phyloP scores from a whole-genome alignment of 2,888 invertebrate genomes.

The Tenthredo notha region DNA sequence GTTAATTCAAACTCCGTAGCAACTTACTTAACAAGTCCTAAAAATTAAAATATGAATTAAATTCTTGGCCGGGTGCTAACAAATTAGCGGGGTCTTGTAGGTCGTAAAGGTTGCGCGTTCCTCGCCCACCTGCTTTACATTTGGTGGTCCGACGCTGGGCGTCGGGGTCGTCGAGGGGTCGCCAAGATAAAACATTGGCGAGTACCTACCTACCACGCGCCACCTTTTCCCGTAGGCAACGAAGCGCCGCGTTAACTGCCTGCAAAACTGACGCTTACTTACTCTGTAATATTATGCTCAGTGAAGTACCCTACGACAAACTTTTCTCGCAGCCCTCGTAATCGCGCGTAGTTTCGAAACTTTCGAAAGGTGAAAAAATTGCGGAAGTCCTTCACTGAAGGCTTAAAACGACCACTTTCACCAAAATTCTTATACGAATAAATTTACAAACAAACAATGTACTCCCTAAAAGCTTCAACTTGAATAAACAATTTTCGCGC shows the following conservation, averaged over 20 bases:
- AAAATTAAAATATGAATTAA: conserved; percentile 53
- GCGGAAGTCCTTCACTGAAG: neutral
- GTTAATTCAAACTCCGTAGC: conserved; percentile 51
- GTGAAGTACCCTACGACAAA: conserved; percentile 41
- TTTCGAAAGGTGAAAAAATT: conserved; percentile 19
- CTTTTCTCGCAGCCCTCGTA: conserved; percentile 27
- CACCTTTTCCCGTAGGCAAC: conserved; percentile 36
- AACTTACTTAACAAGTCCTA: conserved; percentile 53
- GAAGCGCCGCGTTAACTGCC: conserved; percentile 47
- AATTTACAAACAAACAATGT: neutral
- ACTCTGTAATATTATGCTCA: conserved; percentile 50
- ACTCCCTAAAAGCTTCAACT: neutral
- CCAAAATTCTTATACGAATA: neutral
- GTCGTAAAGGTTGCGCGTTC: conserved; percentile 48
- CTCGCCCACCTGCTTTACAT: conserved; percentile 51
- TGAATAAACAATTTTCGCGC: neutral
- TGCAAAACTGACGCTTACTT: conserved; percentile 51
- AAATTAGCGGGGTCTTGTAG: conserved; percentile 53
- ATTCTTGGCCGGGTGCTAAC: conserved; percentile 50
- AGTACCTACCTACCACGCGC: neutral
- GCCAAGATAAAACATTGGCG: conserved; percentile 46
- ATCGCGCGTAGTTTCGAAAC: conserved; percentile 10
- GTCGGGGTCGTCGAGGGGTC: conserved; percentile 33
- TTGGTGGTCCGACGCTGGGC: conserved; percentile 47
- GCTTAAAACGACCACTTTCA: neutral